Percentiles rank a stretch among this genome's conserved stretches.
phyloP scores from a whole-genome alignment of 2,797 vertebrate genomes.

The Poeciliopsis infans region DNA sequence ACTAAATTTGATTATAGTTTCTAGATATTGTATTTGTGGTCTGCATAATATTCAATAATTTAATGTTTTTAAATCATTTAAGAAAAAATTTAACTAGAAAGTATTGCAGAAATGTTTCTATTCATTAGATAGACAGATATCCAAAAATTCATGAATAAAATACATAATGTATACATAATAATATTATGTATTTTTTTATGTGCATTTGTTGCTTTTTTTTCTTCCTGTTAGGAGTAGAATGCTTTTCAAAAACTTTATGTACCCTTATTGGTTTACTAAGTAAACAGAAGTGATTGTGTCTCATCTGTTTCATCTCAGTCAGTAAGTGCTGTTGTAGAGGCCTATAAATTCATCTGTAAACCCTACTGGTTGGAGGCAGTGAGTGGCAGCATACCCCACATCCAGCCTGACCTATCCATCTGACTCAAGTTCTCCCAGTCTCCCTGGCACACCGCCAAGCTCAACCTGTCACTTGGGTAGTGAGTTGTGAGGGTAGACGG shows the following conservation, averaged over 20 bases:
- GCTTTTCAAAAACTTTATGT: not conserved
- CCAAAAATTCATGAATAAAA: not conserved
- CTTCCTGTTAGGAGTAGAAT: not conserved
- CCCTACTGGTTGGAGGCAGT: slow-evolving; percentile 19
- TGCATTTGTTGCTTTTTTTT: not conserved
- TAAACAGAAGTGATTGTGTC: slow-evolving; percentile 18
- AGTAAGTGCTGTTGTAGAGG: slow-evolving; percentile 32
- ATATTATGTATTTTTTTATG: not conserved
- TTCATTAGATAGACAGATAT: not conserved
- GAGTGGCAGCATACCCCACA: slow-evolving; percentile 53
- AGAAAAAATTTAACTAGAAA: not conserved
- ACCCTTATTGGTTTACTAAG: not conserved
- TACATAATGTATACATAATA: not conserved
- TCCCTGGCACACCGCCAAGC: slow-evolving; percentile 56
- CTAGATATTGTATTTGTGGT: not conserved
- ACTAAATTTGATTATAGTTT: too few relatives aligned
- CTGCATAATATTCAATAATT: not conserved
- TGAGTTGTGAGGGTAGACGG: slow-evolving; percentile 57
- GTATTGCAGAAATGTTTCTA: not conserved
- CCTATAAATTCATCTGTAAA: slow-evolving; percentile 49
- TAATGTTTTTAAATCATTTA: not conserved
- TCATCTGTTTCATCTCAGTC: slow-evolving; percentile 29
- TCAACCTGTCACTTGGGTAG: slow-evolving; percentile 67
- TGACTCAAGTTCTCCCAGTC: slow-evolving; percentile 59
- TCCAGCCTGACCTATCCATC: slow-evolving; percentile 59